phyloP scores from a whole-genome alignment of 35 echinoderm and acorn worm species.

The Strongylocentrotus purpuratus region DNA sequence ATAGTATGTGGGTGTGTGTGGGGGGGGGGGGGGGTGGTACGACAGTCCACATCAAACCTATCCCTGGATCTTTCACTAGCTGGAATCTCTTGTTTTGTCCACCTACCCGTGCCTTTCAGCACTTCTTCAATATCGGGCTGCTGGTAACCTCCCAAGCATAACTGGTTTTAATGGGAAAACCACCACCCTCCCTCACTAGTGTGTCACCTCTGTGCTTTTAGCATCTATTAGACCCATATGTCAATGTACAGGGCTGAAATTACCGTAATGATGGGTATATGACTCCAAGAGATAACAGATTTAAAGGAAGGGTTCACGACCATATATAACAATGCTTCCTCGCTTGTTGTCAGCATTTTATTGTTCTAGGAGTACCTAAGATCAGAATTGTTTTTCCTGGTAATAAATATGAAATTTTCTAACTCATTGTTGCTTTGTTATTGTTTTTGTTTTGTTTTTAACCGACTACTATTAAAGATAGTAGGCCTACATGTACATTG shows the following conservation, averaged over 20 bases:
- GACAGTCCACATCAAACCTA: not conserved
- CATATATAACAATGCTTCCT: not conserved
- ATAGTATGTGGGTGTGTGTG: not conserved
- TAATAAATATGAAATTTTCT: too few relatives aligned
- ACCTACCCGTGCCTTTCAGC: not conserved
- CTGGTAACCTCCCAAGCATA: not conserved
- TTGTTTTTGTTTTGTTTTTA: too few relatives aligned
- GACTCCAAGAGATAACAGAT: not conserved
- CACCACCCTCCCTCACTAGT: not conserved
- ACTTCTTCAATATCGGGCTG: not conserved
- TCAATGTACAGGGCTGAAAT: not conserved
- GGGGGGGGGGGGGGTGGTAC: not conserved
- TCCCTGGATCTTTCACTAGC: not conserved
- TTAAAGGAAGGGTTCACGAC: not conserved
- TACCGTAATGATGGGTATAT: not conserved
- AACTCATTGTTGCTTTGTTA: too few relatives aligned
- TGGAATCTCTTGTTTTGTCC: constrained; percentile 10
- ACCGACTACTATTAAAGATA: too few relatives aligned
- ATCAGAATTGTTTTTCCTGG: too few relatives aligned
- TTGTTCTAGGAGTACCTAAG: too few relatives aligned
- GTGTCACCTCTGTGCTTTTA: not conserved
- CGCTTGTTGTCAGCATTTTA: not conserved
- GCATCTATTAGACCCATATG: not conserved
- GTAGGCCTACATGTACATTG: too few relatives aligned
- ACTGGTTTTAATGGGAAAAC: constrained; percentile 11